These are phyloP conservation scores for Maccullochella peelii DNA, from an alignment of 2,113 vertebrate genomes.

Conservation along the genomic window DNA sequence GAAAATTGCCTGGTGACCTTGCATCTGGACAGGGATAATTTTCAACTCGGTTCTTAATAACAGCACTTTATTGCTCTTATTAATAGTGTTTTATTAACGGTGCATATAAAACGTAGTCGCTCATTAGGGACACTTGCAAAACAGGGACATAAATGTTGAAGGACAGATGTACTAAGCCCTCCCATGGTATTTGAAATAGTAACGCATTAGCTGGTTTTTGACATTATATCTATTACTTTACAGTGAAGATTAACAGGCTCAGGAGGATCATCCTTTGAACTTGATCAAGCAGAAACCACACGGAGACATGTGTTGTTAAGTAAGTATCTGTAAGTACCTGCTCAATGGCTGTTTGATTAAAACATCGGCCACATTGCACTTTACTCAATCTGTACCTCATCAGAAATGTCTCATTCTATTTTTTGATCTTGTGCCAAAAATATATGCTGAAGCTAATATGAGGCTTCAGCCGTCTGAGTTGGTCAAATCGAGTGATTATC, in stretches of 20 bases:
- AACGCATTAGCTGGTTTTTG: not conserved
- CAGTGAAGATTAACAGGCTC: not conserved
- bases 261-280: conserved; percentile 10
- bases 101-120: conserved; percentile 6
- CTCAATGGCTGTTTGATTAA: not conserved
- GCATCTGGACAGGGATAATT: conserved; percentile 24
- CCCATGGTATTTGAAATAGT: not conserved
- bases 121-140: conserved; percentile 25
- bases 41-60: conserved; percentile 17
- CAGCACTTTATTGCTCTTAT: conserved; percentile 38
- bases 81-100: conserved; percentile 39
- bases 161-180: not conserved
- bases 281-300: not conserved
- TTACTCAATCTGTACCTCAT: not conserved
- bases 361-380: not conserved
- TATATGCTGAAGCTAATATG: not conserved
- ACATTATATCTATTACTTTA: not conserved
- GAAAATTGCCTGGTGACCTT: conserved; percentile 37
- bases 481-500: not conserved
- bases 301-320: not conserved
- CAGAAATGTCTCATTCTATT: not conserved
- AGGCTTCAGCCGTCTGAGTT: not conserved
- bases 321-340: not conserved
- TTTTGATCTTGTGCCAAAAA: too few species aligned
- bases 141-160: conserved; percentile 21